Conservation (phyloP, 1,140 invertebrate species). For the Drosophila athabasca region DNA sequence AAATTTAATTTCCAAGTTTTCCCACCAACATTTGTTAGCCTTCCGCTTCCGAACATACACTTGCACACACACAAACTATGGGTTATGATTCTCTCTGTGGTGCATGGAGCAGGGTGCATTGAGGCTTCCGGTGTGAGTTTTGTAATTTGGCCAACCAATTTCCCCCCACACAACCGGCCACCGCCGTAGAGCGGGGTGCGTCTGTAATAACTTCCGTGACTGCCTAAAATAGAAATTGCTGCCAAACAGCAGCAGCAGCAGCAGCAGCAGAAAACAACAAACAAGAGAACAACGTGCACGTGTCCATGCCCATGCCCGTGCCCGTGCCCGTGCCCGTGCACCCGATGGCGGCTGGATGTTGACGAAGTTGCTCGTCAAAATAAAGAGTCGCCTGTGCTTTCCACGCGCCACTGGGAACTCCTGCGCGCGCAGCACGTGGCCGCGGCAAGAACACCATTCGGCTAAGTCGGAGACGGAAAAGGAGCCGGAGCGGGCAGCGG, state of each 20-base stretch:
- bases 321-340: neutral
- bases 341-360: constrained; percentile 46
- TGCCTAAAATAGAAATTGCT: constrained; percentile 56
- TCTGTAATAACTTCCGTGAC: constrained; percentile 55
- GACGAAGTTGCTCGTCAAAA: constrained; percentile 60
- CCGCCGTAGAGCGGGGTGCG: constrained; percentile 4
- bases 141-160: constrained; percentile 37
- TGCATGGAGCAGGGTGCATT: neutral
- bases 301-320: constrained; percentile 25
- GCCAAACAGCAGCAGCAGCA: constrained; percentile 1
- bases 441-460: constrained; percentile 55
- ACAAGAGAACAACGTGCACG: constrained; percentile 41
- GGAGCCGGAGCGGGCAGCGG: too few species aligned
- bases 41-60: too few species aligned
- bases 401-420: constrained; percentile 38
- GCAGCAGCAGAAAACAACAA: constrained; percentile 20
- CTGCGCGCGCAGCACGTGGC: constrained; percentile 80
- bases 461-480: constrained; percentile 9
- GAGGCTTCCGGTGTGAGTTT: constrained; percentile 29
- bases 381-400: constrained; percentile 28
- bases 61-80: too few species aligned
- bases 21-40: too few species aligned
- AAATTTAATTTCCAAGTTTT: constrained; percentile 4
- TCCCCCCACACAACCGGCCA: constrained; percentile 7
- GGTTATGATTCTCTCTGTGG: neutral